Evolutionary conservation across 2,797 vertebrate species (phyloP).

Genomic region (Threskiornis aethiopicus): DNA sequence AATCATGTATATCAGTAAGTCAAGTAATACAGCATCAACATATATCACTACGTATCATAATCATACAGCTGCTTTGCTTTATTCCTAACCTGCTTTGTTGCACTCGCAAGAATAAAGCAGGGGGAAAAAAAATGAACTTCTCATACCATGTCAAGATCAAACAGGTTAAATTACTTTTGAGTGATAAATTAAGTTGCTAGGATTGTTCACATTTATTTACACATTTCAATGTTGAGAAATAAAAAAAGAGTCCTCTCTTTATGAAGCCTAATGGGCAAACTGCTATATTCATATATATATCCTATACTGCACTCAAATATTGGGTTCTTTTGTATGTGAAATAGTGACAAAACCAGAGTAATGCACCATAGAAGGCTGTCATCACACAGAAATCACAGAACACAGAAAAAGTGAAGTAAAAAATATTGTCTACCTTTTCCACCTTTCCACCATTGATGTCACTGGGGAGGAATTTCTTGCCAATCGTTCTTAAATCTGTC

Average conservation of each 20-base stretch:
- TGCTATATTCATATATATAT: not conserved
- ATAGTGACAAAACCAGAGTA: not conserved
- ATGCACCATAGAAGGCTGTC: not conserved
- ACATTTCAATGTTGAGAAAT: not conserved
- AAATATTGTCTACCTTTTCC: slow-evolving; percentile 85
- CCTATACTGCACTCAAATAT: not conserved
- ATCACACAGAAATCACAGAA: not conserved
- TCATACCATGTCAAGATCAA: not conserved
- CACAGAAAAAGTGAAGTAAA: not conserved
- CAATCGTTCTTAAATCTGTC: slow-evolving; percentile 94
- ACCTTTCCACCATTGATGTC: slow-evolving; percentile 95
- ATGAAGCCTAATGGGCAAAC: not conserved
- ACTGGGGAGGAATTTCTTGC: slow-evolving; percentile 88
- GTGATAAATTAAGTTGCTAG: not conserved
- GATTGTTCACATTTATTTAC: not conserved
- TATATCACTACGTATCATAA: not conserved
- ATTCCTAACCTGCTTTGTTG: not conserved
- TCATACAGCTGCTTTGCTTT: not conserved
- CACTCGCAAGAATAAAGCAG: not conserved
- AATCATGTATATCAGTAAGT: not conserved
- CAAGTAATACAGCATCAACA: not conserved
- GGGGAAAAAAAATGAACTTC: not conserved
- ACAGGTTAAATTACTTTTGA: not conserved
- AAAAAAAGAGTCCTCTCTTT: not conserved
- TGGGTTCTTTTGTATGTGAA: not conserved